These are phyloP conservation scores for Anarhynchus alexandrinus DNA, from an alignment of 2,113 vertebrate genomes.

Conservation along the genomic window DNA sequence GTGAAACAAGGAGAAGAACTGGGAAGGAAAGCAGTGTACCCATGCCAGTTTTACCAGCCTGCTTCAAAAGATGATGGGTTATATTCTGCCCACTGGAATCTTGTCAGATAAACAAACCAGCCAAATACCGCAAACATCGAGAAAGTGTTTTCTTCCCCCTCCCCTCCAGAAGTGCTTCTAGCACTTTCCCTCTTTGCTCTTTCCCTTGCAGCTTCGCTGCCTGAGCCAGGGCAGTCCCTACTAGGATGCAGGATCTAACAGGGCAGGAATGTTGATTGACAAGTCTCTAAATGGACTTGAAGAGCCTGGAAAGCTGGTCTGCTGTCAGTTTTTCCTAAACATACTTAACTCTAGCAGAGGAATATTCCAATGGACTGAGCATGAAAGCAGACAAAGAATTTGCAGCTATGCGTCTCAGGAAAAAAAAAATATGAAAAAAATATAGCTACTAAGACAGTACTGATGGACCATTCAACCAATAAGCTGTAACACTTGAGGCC, in stretches of 20 bases:
- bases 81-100: background rate
- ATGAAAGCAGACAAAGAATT: background rate
- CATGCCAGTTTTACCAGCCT: background rate
- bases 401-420: background rate
- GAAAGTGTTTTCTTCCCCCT: background rate
- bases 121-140: background rate
- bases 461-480: background rate
- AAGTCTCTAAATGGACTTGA: background rate
- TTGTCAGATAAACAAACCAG: background rate
- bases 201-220: background rate
- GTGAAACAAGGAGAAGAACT: background rate
- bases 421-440: background rate
- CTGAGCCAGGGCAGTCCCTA: background rate
- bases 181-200: background rate
- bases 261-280: constrained; percentile 26
- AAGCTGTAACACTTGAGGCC: background rate
- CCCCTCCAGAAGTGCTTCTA: background rate
- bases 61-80: background rate
- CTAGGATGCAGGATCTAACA: background rate
- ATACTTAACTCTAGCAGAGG: background rate
- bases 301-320: constrained; percentile 17
- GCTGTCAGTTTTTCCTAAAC: constrained; percentile 2
- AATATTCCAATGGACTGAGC: background rate
- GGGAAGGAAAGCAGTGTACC: background rate
- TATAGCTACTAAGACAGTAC: background rate